Evolutionary conservation across 2,888 invertebrate genomes (phyloP).

Genomic region (Aspidapion aeneum): DNA sequence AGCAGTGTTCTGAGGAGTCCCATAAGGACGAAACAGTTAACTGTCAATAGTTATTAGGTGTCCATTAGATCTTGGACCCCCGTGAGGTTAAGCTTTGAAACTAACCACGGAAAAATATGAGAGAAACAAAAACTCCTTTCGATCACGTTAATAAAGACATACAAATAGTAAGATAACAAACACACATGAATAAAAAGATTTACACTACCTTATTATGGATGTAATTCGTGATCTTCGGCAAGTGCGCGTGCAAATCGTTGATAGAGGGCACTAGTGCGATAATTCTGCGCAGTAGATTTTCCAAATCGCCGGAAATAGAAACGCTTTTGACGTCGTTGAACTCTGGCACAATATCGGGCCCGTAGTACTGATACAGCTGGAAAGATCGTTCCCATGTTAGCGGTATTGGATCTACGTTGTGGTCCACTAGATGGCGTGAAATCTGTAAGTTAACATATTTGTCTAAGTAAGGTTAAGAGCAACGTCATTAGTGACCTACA

Average conservation of each 20-base stretch:
- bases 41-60: too few species aligned
- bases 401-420: constrained; percentile 66
- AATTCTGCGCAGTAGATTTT: constrained; percentile 68
- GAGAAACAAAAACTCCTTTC: too few species aligned
- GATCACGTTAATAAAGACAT: too few species aligned
- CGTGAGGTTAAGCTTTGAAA: too few species aligned
- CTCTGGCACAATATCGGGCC: constrained; percentile 74
- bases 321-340: constrained; percentile 72
- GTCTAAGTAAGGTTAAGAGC: not conserved
- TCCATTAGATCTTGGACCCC: too few species aligned
- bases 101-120: too few species aligned
- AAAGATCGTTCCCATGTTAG: constrained; percentile 73
- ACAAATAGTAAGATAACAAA: too few species aligned
- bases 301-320: constrained; percentile 80
- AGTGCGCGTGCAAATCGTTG: constrained; percentile 60
- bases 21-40: too few species aligned
- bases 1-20: too few species aligned
- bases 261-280: constrained; percentile 65
- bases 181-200: too few species aligned
- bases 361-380: constrained; percentile 76
- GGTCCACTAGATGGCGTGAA: constrained; percentile 67
- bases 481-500: too few species aligned
- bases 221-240: constrained; percentile 47
- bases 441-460: constrained; percentile 46
- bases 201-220: constrained; percentile 30